Evolutionary conservation across 1,140 invertebrate genomes (phyloP).

Genomic region (Drosophila nigromelanica): DNA sequence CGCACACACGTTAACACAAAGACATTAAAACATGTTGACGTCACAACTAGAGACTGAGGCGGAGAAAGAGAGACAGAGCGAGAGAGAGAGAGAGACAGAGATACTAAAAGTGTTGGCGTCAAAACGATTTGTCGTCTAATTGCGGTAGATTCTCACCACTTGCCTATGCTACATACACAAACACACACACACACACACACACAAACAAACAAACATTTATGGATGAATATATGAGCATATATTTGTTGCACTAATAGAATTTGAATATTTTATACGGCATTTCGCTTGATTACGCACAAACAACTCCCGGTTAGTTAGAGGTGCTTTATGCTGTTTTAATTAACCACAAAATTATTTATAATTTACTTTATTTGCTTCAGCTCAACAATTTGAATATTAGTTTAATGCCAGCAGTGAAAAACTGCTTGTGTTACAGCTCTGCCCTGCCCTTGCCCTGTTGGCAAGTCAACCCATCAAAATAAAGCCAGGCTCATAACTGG

Average conservation of each 20-base stretch:
- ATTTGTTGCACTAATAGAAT: conserved; percentile 43
- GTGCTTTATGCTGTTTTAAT: not conserved
- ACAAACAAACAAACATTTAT: conserved; percentile 2
- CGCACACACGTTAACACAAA: conserved; percentile 5
- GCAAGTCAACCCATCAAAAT: conserved; percentile 46
- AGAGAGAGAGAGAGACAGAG: conserved; percentile 3
- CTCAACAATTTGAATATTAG: conserved; percentile 16
- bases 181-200: not conserved
- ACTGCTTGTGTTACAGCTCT: conserved; percentile 11
- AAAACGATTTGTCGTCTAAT: conserved; percentile 60
- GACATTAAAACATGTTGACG: conserved; percentile 34
- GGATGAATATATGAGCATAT: not conserved
- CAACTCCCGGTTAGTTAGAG: conserved; percentile 13
- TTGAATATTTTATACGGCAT: conserved; percentile 50
- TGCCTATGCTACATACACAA: not conserved
- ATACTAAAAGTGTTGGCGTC: conserved; percentile 24
- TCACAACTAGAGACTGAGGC: conserved; percentile 31
- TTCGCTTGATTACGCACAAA: conserved; percentile 40
- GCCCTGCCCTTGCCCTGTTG: not conserved
- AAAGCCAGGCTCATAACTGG: conserved; percentile 45
- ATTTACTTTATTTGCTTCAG: conserved; percentile 23
- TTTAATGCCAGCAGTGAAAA: conserved; percentile 9
- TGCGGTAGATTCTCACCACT: conserved; percentile 53
- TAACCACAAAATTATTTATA: conserved; percentile 26
- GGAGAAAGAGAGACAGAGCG: conserved; percentile 1